Base-by-base conservation (phyloP, 2,113 vertebrate species). In the Microcebus lehilahytsara region DNA sequence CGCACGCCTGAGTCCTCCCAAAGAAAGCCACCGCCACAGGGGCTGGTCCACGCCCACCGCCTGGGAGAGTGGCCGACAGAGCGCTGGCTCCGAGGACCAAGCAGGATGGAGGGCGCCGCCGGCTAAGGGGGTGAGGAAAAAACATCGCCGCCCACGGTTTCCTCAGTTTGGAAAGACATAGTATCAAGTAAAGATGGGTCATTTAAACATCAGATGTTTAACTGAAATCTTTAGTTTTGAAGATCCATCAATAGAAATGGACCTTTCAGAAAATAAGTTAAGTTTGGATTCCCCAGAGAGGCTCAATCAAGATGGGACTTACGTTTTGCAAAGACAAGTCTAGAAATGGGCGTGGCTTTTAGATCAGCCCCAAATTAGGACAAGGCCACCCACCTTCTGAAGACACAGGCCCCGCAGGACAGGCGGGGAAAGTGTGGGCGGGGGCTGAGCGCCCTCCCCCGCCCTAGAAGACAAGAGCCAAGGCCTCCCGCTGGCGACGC, bases 281-380 rank as follows among this genome's bases (percentile, higher is more conserved):
- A 62, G 83, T 89, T 34, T 74, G 86, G 80, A 89, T 89, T 91
- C 87, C 51, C 30, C 20, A 51, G 91, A 46, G 67, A 89, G 42
- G 51, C 30, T 80, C 32, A 23, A 72, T 67, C 25, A 42, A 64
- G 85, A 77, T 0, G 25, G 67, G 51, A 89, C 22, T 85, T 16
- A 40, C 20, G 53, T 34, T 74, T 49, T 69, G 25, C 34, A 92
- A 96, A 95, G 94, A 81, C 14, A 42, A n/a, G 60, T 3, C 42
- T n/a, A 92, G 89, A 75, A 69, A 53, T 0, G 16, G 23, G 46
- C 16, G 46, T 42, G 75, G n/a, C 32, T 58, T 79, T 92, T 1
- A 79, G 67, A 49, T 12, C 25, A 37, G 42, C 22, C 42, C 42
- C 1, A 19, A 66, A 32, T 17, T 37, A 62, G 83, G 62, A 37